A percentile compares a stretch with the other conserved stretches of the same genome.
Conservation (phyloP, 2,797 vertebrate genomes). For the Todus mexicanus region DNA sequence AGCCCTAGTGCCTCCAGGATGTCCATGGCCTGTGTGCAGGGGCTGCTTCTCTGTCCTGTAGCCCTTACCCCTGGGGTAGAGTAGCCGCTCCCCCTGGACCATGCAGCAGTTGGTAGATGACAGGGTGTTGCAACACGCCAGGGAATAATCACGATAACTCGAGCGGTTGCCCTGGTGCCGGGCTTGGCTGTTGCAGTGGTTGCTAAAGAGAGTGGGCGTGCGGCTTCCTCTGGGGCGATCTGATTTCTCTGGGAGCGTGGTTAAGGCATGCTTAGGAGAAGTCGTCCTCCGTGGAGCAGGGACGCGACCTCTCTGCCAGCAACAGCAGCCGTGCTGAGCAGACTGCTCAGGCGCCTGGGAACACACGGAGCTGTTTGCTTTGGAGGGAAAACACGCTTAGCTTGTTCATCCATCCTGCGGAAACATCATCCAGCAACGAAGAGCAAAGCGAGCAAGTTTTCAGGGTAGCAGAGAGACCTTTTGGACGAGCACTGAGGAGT, state of each 20-base stretch:
- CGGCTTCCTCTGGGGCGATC: conserved; percentile 62
- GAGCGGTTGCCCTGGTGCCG: conserved; percentile 64
- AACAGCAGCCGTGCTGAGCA: background rate
- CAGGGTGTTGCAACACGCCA: conserved; percentile 31
- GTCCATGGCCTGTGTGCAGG: fast-evolving
- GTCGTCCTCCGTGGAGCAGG: background rate
- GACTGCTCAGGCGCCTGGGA: background rate
- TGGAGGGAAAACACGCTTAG: background rate
- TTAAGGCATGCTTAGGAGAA: conserved; percentile 25
- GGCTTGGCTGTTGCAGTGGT: conserved; percentile 63
- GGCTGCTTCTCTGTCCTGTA: background rate
- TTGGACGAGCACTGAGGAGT: background rate
- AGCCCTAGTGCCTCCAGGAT: background rate
- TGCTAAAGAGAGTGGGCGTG: conserved; percentile 43
- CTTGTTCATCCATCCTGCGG: background rate
- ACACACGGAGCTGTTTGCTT: background rate
- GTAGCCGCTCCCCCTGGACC: background rate
- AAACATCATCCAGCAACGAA: background rate
- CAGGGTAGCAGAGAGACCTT: background rate
- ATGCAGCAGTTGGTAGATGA: background rate
- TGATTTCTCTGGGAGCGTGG: conserved; percentile 54
- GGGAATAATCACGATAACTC: conserved; percentile 59
- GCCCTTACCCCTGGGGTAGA: background rate
- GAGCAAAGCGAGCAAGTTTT: background rate
- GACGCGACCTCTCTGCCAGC: background rate